These are phyloP conservation scores for Callorhinus ursinus DNA, from an alignment of 2,113 vertebrate species.

Conservation along the genomic window DNA sequence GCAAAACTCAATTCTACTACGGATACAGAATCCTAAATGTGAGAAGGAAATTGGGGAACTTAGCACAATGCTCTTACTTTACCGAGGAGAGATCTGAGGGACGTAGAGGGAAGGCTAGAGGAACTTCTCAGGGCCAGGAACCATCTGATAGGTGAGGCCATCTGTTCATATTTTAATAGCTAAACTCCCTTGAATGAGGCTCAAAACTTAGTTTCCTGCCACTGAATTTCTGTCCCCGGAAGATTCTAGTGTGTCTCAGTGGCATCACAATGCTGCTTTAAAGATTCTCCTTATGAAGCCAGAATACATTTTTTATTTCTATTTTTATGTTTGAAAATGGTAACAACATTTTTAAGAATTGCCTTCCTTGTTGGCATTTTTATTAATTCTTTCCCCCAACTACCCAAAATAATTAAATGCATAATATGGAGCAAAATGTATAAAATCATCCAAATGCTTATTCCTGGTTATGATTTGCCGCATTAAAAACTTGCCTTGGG, in stretches of 20 bases:
- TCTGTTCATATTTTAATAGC: background rate
- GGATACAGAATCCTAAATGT: background rate
- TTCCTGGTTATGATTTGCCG: constrained; percentile 16
- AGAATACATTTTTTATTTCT: background rate
- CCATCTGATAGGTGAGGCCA: background rate
- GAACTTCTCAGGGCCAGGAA: background rate
- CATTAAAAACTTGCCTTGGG: constrained; percentile 45
- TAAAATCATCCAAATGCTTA: constrained; percentile 40
- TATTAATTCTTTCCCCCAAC: constrained; percentile 25
- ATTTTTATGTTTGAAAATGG: constrained; percentile 44
- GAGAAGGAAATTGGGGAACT: background rate
- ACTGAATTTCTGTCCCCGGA: background rate
- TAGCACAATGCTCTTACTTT: background rate
- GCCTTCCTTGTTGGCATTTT: constrained; percentile 44
- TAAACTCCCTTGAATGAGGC: background rate
- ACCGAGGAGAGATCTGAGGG: background rate
- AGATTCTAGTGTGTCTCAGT: background rate
- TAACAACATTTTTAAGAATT: background rate
- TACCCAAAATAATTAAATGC: constrained; percentile 53
- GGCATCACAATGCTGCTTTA: background rate
- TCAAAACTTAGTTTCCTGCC: background rate
- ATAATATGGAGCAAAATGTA: constrained; percentile 37
- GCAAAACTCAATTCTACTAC: background rate
- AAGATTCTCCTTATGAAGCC: background rate
- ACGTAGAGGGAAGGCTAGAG: background rate